Base-by-base conservation (phyloP, 2,113 vertebrate genomes). In the Dissostichus mawsoni region DNA sequence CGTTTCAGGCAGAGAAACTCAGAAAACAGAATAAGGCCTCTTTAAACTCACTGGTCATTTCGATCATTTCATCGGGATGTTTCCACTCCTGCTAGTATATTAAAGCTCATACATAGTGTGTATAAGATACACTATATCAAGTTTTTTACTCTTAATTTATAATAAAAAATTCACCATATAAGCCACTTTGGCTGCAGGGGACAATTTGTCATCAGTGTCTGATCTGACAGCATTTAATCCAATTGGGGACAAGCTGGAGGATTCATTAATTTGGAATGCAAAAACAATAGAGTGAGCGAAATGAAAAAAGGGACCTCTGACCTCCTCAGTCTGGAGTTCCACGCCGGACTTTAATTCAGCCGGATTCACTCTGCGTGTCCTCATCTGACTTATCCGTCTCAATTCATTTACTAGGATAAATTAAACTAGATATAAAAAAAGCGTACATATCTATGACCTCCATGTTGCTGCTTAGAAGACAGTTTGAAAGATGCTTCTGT, bases 201-300 rank as follows among this genome's bases (percentile, higher is more conserved):
- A 95, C 94, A 94, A 96, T 97, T 97, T 96, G 95, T 97, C 95
- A 96, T 94, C 91, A 59, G 80, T 76, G 55, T 64, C 90, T 92
- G 92, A 78, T 83, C 87, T 97, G 97, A 97, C 96, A 97, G 96
- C 94, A 81, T 87, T 94, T 41, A 95, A 96, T 95, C 96, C 78
- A 62, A 94, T 82, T 62, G 93, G 93, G 95, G 90, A 94, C 92
- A 90, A 79, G 53, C 92, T 53, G 92, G 91, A 89, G 92, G 92
- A 90, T 96, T 96, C 94, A 96, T 96, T 96, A 96, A 94, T 96
- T 95, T 95, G 91, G 74, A 64, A 68, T 94, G 81, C 71, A 57
- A 69, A 81, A 70, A 76, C 69, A 74, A 36, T 51, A 8, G 94
- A 96, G 94, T 94, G 78, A 86, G 86, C 80, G 87, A 95, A 96